A percentile compares a stretch with the other conserved stretches of the same genome.
These are phyloP conservation scores for Spea multiplicata DNA, from an alignment of 2,113 vertebrate species.

Conservation along the genomic window DNA sequence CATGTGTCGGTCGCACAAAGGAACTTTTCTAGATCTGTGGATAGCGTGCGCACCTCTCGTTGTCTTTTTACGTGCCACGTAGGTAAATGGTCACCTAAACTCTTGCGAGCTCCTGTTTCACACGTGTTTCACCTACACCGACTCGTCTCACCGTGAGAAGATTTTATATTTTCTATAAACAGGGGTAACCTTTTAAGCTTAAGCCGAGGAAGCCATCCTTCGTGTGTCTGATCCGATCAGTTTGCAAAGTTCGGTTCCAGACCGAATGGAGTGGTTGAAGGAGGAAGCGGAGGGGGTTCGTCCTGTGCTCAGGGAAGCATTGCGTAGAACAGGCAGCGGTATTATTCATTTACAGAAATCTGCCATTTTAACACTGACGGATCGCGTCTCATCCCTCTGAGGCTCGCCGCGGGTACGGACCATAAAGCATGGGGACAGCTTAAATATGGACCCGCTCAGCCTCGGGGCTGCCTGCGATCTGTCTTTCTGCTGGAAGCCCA, in stretches of 20 bases:
- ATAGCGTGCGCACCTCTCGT: no score
- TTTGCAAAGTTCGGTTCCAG: fast-evolving
- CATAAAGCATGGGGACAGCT: conserved; percentile 92
- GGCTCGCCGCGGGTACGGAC: conserved; percentile 72
- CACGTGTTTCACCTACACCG: no score
- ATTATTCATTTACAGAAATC: conserved; percentile 92
- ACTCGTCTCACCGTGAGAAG: no score
- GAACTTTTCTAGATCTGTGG: no score
- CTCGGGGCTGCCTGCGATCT: conserved; percentile 72
- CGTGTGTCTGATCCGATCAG: neutral
- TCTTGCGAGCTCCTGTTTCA: no score
- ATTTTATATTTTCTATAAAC: no score
- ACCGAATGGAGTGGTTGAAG: conserved; percentile 43
- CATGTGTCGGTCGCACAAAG: no score
- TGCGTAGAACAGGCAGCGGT: conserved; percentile 53
- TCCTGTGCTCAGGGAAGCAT: neutral
- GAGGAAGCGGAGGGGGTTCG: neutral
- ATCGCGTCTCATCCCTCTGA: conserved; percentile 72
- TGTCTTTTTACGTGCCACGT: no score
- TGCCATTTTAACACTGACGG: conserved; percentile 91
- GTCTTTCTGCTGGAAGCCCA: conserved; percentile 62
- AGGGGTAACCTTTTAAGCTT: no score
- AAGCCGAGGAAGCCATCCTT: no score
- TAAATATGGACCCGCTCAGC: conserved; percentile 90
- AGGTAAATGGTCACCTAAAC: no score